Evolutionary conservation across 2,113 vertebrate species (phyloP).

Genomic region (Brienomyrus brachyistius): DNA sequence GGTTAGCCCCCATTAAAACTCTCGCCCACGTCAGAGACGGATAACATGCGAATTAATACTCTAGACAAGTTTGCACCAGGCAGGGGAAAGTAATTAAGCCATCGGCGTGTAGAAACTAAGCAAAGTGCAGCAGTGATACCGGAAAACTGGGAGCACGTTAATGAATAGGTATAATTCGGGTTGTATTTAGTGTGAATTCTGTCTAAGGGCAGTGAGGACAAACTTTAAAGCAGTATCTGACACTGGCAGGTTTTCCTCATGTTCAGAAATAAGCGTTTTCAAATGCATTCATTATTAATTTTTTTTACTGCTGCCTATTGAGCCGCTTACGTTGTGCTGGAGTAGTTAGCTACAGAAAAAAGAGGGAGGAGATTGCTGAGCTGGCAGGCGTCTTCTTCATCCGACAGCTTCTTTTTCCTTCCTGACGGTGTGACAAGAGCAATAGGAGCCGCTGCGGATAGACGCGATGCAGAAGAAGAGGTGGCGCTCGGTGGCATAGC

Average conservation of each 20-base stretch:
- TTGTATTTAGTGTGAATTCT: neutral
- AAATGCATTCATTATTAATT: neutral
- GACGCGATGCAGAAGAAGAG: slow-evolving; percentile 48
- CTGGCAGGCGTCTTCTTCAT: slow-evolving; percentile 68
- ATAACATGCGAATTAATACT: neutral
- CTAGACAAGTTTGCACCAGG: neutral
- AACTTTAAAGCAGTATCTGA: neutral
- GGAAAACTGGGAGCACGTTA: neutral
- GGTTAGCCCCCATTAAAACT: neutral
- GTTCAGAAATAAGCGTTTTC: neutral
- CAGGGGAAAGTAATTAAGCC: neutral
- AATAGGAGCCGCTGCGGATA: slow-evolving; percentile 54
- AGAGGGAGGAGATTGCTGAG: slow-evolving; percentile 75
- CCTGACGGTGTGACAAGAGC: slow-evolving; percentile 61
- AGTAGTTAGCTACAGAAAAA: slow-evolving; percentile 59
- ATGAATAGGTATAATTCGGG: neutral
- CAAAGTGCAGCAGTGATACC: neutral
- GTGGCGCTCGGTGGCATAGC: slow-evolving; percentile 43
- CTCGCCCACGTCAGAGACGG: neutral
- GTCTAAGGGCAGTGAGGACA: neutral
- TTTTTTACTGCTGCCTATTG: neutral
- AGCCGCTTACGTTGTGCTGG: slow-evolving; percentile 21
- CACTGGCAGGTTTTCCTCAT: neutral
- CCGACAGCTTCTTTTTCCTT: slow-evolving; percentile 58
- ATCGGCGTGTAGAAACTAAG: neutral